phyloP scores from a whole-genome alignment of 2,113 vertebrate genomes.

The Melanerpes aurifrons region DNA sequence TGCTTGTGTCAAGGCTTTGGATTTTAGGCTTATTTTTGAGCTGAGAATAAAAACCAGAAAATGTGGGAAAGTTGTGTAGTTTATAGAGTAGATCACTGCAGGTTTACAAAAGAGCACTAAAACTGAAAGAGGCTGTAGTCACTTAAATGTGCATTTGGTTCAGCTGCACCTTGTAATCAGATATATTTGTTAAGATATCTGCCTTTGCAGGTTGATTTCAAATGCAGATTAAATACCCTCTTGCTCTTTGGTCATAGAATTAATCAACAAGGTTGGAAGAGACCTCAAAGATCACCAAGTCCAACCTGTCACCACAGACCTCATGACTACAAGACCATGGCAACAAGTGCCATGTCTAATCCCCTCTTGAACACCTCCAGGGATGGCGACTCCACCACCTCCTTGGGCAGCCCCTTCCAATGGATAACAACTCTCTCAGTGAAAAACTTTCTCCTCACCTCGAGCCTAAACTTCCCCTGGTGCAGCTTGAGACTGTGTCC shows the following conservation, averaged over 20 bases:
- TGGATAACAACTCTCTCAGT: too few species aligned
- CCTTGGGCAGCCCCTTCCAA: too few species aligned
- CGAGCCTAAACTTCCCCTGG: too few species aligned
- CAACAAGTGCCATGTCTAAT: too few species aligned
- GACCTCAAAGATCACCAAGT: too few species aligned
- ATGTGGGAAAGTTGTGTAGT: neutral
- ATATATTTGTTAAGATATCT: neutral
- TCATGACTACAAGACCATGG: too few species aligned
- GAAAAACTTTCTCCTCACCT: too few species aligned
- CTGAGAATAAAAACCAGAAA: neutral
- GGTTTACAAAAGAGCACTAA: neutral
- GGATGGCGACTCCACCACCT: too few species aligned
- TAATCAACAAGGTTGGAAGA: too few species aligned
- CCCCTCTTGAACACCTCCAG: too few species aligned
- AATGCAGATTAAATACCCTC: neutral
- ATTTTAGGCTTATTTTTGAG: neutral
- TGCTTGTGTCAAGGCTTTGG: neutral
- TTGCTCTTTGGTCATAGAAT: neutral
- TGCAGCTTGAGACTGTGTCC: too few species aligned
- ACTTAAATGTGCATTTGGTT: neutral
- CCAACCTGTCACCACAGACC: too few species aligned
- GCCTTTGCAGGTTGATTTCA: neutral
- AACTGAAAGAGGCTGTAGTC: neutral
- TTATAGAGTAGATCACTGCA: neutral
- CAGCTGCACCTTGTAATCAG: neutral